These are phyloP conservation scores for Scaptomyza cyrtandrae DNA, from an alignment of 2,888 invertebrate species.

Conservation along the genomic window DNA sequence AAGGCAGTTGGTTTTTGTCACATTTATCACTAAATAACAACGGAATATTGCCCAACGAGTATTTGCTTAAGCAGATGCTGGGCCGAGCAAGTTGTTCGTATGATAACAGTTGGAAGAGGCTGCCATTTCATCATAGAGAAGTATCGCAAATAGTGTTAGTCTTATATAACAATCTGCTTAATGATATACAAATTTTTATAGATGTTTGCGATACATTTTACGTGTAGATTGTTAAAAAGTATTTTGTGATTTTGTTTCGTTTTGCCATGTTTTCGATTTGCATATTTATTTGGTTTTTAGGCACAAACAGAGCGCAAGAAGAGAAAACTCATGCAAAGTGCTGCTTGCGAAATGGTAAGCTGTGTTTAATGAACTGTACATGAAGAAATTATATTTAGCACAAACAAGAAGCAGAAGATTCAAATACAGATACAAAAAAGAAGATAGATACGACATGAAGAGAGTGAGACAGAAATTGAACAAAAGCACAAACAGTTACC, in stretches of 20 bases:
- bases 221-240: background rate
- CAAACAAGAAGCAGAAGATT: constrained; percentile 57
- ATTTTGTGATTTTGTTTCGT: constrained; percentile 22
- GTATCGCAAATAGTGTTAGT: too few species aligned
- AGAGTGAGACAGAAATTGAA: constrained; percentile 4
- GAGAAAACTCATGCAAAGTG: constrained; percentile 36
- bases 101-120: too few species aligned
- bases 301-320: background rate
- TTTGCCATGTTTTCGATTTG: constrained; percentile 30
- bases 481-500: constrained; percentile 17
- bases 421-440: constrained; percentile 9
- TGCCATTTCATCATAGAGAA: too few species aligned
- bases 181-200: too few species aligned
- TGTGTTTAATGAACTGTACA: constrained; percentile 76
- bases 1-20: too few species aligned
- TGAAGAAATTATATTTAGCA: constrained; percentile 73
- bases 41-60: too few species aligned
- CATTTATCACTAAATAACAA: too few species aligned
- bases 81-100: too few species aligned
- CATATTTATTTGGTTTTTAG: constrained; percentile 42
- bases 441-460: background rate
- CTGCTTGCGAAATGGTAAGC: constrained; percentile 51
- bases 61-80: too few species aligned
- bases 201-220: background rate
- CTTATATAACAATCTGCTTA: too few species aligned